Percentiles rank a stretch among this genome's conserved stretches.
Conservation (phyloP, 1,140 invertebrate genomes). For the Pentalonia nigronervosa region DNA sequence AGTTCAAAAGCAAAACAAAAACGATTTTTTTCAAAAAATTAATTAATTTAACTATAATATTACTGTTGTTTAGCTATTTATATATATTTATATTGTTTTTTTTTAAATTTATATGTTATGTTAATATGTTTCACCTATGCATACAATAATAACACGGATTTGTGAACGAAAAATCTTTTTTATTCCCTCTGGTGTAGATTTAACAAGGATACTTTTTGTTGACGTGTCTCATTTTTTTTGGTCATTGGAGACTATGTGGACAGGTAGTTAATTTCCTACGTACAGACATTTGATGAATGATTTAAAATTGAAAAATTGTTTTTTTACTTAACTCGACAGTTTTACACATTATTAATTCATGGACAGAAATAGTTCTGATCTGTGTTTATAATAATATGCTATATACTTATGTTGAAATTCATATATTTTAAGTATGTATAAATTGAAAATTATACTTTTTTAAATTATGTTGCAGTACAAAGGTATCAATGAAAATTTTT, state of each 20-base stretch:
- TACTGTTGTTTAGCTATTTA: not conserved
- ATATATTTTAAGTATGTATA: not conserved
- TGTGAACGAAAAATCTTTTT: not conserved
- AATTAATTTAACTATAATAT: not conserved
- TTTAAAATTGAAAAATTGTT: conserved; percentile 48
- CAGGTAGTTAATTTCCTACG: conserved; percentile 47
- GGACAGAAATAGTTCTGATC: not conserved
- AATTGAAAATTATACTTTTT: not conserved
- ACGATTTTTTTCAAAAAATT: not conserved
- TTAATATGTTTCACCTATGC: not conserved
- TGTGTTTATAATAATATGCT: not conserved
- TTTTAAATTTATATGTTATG: not conserved
- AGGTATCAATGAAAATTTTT: not conserved
- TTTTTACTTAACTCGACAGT: not conserved
- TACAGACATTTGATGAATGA: conserved; percentile 39
- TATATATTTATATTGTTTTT: not conserved
- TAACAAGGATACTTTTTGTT: conserved; percentile 38
- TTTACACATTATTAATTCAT: not conserved
- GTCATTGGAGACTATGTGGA: conserved; percentile 30
- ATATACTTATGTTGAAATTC: not conserved
- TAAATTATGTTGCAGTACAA: not conserved
- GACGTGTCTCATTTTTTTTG: conserved; percentile 35
- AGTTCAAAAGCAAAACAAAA: not conserved
- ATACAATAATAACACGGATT: not conserved
- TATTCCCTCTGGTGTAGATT: conserved; percentile 43